Conservation (phyloP, 2,888 invertebrate species). For the Fabriciana adippe region DNA sequence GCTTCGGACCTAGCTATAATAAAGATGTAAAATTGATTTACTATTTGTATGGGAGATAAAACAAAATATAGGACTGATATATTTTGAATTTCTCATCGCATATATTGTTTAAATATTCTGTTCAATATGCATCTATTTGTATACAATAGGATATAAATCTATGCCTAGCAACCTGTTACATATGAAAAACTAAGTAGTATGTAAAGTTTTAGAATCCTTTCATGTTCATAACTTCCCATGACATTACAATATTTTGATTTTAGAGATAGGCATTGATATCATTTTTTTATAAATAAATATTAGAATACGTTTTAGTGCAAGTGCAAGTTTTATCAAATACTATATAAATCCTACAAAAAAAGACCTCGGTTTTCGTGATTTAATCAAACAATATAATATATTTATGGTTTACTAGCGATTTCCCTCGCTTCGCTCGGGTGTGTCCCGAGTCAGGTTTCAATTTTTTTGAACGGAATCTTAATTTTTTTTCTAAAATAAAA, state of each 20-base stretch:
- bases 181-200: slow-evolving; percentile 34
- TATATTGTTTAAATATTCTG: slow-evolving; percentile 30
- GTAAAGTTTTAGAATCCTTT: slow-evolving; percentile 16
- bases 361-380: too few species aligned
- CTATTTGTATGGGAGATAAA: slow-evolving; percentile 29
- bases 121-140: slow-evolving; percentile 37
- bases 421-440: too few species aligned
- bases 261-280: background rate
- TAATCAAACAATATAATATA: too few species aligned
- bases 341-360: too few species aligned
- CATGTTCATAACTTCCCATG: slow-evolving; percentile 42
- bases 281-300: background rate
- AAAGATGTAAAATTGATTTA: slow-evolving; percentile 35
- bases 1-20: slow-evolving; percentile 32
- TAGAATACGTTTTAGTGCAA: too few species aligned
- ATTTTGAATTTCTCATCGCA: slow-evolving; percentile 26
- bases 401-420: too few species aligned
- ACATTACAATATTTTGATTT: slow-evolving; percentile 4
- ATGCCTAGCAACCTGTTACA: slow-evolving; percentile 19
- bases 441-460: too few species aligned
- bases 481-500: too few species aligned
- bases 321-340: too few species aligned
- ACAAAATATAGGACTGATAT: slow-evolving; percentile 27
- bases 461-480: too few species aligned
- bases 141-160: slow-evolving; percentile 37